Evolutionary conservation across 1,140 invertebrate genomes (phyloP).

Genomic region (Drosophila bifasciata): DNA sequence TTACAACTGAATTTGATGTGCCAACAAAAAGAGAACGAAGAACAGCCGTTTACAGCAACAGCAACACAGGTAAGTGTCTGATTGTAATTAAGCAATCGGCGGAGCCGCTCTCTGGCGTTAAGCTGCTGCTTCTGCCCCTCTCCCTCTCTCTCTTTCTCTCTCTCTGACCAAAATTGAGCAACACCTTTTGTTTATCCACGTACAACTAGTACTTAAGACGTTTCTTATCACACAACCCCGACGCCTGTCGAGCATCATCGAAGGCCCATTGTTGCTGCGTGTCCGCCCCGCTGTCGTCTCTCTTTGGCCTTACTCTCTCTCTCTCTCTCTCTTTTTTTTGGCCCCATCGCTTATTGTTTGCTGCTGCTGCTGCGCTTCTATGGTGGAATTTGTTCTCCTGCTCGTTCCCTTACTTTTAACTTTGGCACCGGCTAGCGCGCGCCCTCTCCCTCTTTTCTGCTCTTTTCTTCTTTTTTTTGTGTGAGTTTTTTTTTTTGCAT

Average conservation of each 20-base stretch:
- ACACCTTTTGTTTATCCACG: too few species aligned
- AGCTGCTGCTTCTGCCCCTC: too few species aligned
- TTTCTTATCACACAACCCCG: constrained; percentile 24
- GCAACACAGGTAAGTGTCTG: constrained; percentile 6
- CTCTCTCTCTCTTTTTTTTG: background rate
- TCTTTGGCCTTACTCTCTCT: background rate
- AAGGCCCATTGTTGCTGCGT: constrained; percentile 7
- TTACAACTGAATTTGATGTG: constrained; percentile 28
- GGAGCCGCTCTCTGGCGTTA: background rate
- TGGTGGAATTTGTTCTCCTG: constrained; percentile 25
- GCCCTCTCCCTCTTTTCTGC: constrained; percentile 1
- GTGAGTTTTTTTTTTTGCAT: constrained; percentile 53
- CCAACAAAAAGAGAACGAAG: constrained; percentile 12
- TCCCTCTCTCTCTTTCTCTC: too few species aligned
- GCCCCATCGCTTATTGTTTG: too few species aligned
- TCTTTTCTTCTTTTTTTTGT: constrained; percentile 20
- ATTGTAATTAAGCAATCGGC: too few species aligned
- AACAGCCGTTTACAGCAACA: background rate
- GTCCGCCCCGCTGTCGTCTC: background rate
- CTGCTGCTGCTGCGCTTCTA: background rate
- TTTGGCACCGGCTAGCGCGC: constrained; percentile 9
- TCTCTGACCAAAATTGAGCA: too few species aligned
- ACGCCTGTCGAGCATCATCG: too few species aligned
- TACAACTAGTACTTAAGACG: background rate
- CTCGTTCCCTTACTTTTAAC: constrained; percentile 28